These are phyloP conservation scores for Polyergus mexicanus DNA, from an alignment of 1,140 invertebrate genomes.

Conservation along the genomic window DNA sequence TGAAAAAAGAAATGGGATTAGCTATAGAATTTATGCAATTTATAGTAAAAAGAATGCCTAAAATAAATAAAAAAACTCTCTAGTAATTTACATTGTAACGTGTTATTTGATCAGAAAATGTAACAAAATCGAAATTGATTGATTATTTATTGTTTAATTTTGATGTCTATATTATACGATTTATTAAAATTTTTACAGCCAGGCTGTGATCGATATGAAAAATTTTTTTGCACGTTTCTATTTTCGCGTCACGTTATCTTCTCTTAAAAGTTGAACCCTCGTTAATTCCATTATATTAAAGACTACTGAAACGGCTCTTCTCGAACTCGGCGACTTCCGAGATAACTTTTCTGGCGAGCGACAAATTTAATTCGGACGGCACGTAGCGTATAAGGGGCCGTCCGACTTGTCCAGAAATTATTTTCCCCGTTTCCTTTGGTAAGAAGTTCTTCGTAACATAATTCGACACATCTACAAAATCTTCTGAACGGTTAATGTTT, in stretches of 20 bases:
- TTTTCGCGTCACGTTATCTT: background rate
- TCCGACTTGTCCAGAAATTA: slow-evolving; percentile 24
- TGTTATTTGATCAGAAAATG: background rate
- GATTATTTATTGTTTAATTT: background rate
- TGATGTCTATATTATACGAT: background rate
- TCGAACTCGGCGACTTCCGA: background rate
- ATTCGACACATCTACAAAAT: slow-evolving; percentile 44
- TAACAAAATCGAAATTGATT: background rate
- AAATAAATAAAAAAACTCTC: background rate
- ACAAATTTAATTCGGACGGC: slow-evolving; percentile 50
- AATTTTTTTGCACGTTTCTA: background rate
- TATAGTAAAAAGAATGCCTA: no score
- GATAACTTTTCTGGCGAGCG: slow-evolving; percentile 31
- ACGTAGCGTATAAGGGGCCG: background rate
- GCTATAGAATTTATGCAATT: no score
- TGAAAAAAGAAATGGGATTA: background rate
- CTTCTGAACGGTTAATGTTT: slow-evolving; percentile 38
- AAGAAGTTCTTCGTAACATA: slow-evolving; percentile 36
- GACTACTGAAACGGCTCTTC: background rate
- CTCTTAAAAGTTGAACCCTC: slow-evolving; percentile 15
- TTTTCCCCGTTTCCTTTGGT: slow-evolving; percentile 22
- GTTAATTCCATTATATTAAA: slow-evolving; percentile 36
- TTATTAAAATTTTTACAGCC: background rate
- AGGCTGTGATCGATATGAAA: background rate
- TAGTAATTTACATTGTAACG: background rate